These are phyloP conservation scores for Eupithecia insigniata DNA, from an alignment of 2,888 invertebrate genomes.

Conservation along the genomic window DNA sequence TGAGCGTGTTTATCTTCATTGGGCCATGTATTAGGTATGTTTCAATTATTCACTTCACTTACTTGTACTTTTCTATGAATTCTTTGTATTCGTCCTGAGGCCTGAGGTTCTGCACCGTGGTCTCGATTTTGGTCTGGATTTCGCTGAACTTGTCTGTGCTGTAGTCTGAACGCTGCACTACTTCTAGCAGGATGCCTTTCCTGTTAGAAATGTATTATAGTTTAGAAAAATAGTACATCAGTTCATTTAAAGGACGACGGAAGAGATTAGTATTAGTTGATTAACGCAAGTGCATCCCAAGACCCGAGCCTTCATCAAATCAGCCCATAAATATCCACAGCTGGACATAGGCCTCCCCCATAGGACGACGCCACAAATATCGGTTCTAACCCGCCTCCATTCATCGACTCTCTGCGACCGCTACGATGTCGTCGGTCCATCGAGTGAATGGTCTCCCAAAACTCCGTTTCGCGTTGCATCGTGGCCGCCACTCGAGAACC, in stretches of 20 bases:
- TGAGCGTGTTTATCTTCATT: neutral
- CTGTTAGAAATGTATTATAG: conserved; percentile 67
- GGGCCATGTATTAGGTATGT: neutral
- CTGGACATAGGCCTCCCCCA: too few species aligned
- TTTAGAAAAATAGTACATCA: neutral
- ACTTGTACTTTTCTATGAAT: conserved; percentile 95
- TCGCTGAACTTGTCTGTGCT: conserved; percentile 92
- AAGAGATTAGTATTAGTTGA: too few species aligned
- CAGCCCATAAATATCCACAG: too few species aligned
- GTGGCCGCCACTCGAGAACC: too few species aligned
- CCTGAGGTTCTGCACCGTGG: conserved; percentile 90
- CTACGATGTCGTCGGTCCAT: too few species aligned
- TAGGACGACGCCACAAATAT: too few species aligned
- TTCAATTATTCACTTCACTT: conserved; percentile 55
- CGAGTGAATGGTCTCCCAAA: too few species aligned
- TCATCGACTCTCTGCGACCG: too few species aligned
- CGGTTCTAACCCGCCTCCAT: too few species aligned
- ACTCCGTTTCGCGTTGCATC: too few species aligned
- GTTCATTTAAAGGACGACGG: neutral
- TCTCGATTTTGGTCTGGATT: conserved; percentile 90
- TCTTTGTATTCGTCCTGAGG: conserved; percentile 95
- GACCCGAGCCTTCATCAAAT: too few species aligned
- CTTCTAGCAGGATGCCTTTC: conserved; percentile 91
- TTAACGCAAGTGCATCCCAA: too few species aligned
- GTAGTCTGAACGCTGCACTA: conserved; percentile 90